Base-by-base conservation (phyloP, 1,140 invertebrate genomes). In the Ericerus pela region DNA sequence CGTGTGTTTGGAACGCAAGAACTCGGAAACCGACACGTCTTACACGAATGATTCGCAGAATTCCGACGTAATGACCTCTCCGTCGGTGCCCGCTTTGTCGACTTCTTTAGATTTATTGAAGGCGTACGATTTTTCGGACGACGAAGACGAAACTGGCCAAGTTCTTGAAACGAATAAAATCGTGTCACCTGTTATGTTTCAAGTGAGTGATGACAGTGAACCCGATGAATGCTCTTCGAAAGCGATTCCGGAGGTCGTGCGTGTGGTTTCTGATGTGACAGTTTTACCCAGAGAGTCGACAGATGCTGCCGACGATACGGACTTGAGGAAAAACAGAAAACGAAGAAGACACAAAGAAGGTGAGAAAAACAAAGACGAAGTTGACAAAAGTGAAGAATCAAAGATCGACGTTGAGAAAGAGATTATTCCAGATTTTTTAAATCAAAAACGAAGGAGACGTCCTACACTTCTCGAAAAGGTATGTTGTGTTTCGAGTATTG, bases 381-480 rank as follows among this genome's bases (percentile, higher is more conserved):
- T n/a, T 11, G 24, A 24, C 1, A 18, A 26, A 27, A 41, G 16
- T 11, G 54, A 56, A 1, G 11, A 41, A 20, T 12, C 22, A 56
- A 20, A 10, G 12, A 16, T 16, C 16, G 37, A n/a, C n/a, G n/a
- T n/a, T n/a, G n/a, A 20, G 8, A 24, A 47, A 5, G 26, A 47
- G 20, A 14, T 24, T 3, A 8, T 24, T 47, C 36, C 4, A 14
- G 10, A 22, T 4, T 5, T 41, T 14, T 47, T 47, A 18, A 41
- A 5, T 18, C 37, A 4, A 41, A 47, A 47, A 22, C 2, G 41
- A 47, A 24, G 26, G 22, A n/a, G 27, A 26, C 47, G 22, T 2
- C 51, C 20, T 6, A 54, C 58, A 51, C 53, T 59, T 36, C 47
- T 59, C 5, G 58, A 59, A 53, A 59, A 56, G 47, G 58, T 59